A percentile compares a stretch with the other conserved stretches of the same genome.
Conservation (phyloP, 2,888 invertebrate genomes). For the Serrognathus titanus region DNA sequence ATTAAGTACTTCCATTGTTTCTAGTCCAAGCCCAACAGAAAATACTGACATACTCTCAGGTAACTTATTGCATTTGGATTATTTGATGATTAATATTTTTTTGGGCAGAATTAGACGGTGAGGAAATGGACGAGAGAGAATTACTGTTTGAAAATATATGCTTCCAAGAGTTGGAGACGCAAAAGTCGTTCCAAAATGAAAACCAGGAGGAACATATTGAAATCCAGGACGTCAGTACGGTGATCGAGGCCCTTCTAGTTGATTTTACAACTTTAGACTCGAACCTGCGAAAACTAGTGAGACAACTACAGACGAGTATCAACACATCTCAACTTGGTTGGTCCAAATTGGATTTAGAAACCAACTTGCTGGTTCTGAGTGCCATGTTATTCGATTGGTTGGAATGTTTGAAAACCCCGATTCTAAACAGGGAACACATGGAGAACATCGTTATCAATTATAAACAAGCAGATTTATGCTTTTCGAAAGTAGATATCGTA, state of each 20-base stretch:
- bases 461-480: slow-evolving; percentile 59
- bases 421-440: slow-evolving; percentile 64
- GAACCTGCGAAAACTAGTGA: slow-evolving; percentile 53
- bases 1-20: slow-evolving; percentile 8
- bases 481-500: slow-evolving; percentile 57
- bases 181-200: slow-evolving; percentile 41
- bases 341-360: slow-evolving; percentile 63
- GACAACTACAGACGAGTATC: slow-evolving; percentile 58
- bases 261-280: slow-evolving; percentile 59
- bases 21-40: slow-evolving; percentile 41
- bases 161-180: slow-evolving; percentile 54
- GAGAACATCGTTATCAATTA: slow-evolving; percentile 63
- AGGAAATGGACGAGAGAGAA: slow-evolving; percentile 50
- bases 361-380: slow-evolving; percentile 58
- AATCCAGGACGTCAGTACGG: slow-evolving; percentile 35
- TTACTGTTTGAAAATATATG: slow-evolving; percentile 52
- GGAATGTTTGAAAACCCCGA: slow-evolving; percentile 67
- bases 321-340: slow-evolving; percentile 67
- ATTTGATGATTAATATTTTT: not conserved
- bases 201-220: slow-evolving; percentile 33
- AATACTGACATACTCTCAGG: slow-evolving; percentile 31
- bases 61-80: slow-evolving; percentile 2
- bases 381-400: slow-evolving; percentile 73
- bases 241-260: slow-evolving; percentile 55
- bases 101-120: slow-evolving; percentile 39